These are phyloP conservation scores for Puntigrus tetrazona DNA, from an alignment of 2,113 vertebrate species.

Conservation along the genomic window DNA sequence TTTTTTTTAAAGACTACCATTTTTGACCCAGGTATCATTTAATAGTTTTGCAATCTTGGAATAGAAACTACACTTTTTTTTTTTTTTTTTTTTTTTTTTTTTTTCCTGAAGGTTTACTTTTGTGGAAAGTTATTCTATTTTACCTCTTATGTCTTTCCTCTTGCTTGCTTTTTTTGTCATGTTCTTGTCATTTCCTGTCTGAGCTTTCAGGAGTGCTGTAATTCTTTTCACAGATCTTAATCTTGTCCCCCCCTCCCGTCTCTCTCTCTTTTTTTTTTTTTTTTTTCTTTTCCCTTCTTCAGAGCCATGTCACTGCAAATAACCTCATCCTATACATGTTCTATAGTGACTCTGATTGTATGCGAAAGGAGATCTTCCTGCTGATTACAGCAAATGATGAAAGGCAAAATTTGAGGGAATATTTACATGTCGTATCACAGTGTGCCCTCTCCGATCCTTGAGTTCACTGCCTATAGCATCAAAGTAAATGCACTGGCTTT, in stretches of 20 bases:
- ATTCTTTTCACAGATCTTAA: conserved; percentile 63
- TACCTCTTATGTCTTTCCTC: neutral
- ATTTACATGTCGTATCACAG: conserved; percentile 38
- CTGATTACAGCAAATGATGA: neutral
- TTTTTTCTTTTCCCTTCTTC: neutral
- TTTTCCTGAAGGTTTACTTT: too few relatives aligned
- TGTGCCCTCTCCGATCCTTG: conserved; percentile 18
- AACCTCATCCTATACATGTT: conserved; percentile 5
- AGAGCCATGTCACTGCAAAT: neutral
- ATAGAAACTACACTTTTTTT: too few relatives aligned
- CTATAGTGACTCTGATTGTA: conserved; percentile 12
- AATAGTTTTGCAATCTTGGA: neutral
- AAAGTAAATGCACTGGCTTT: conserved; percentile 32
- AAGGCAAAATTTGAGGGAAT: conserved; percentile 21
- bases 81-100: too few relatives aligned
- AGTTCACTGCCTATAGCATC: neutral
- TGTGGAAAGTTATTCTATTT: too few relatives aligned
- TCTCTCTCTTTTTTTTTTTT: too few relatives aligned
- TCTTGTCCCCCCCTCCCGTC: conserved; percentile 37
- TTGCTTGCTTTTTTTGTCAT: conserved; percentile 24
- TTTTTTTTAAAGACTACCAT: too few relatives aligned
- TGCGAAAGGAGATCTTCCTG: neutral
- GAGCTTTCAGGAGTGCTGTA: conserved; percentile 45
- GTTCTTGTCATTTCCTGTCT: conserved; percentile 52
- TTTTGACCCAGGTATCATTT: neutral